Percentiles rank a stretch among this genome's conserved stretches.
These are phyloP conservation scores for Caenorhabditis remanei DNA, from an alignment of 1,140 invertebrate genomes.

Conservation along the genomic window DNA sequence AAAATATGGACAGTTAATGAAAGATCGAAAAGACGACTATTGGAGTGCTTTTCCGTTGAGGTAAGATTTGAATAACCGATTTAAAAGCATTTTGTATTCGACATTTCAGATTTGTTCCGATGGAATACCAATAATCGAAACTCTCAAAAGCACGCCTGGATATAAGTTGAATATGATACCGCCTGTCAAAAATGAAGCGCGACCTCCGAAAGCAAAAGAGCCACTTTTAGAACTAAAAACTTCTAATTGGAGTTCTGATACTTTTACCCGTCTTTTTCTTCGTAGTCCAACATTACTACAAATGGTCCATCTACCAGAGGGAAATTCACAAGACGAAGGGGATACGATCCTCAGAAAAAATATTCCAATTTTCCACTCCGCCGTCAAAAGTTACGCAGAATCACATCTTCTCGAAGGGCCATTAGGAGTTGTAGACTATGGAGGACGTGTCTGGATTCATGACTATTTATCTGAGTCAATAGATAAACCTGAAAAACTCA, in stretches of 20 bases:
- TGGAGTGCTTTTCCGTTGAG: constrained; percentile 45
- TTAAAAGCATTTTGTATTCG: background rate
- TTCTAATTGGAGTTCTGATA: background rate
- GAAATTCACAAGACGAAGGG: background rate
- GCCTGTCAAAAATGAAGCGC: background rate
- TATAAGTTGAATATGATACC: constrained; percentile 9
- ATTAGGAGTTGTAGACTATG: constrained; percentile 14
- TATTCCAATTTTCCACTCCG: constrained; percentile 7
- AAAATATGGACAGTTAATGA: constrained; percentile 60
- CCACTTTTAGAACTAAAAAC: background rate
- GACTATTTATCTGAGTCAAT: background rate
- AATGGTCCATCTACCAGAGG: background rate
- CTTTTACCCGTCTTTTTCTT: background rate
- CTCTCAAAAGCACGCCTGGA: background rate
- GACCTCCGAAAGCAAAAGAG: constrained; percentile 13
- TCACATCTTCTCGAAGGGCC: constrained; percentile 7
- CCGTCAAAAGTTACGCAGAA: constrained; percentile 27
- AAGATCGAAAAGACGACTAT: constrained; percentile 24
- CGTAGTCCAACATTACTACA: background rate
- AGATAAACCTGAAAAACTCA: background rate
- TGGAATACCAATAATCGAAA: background rate
- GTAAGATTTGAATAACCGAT: background rate
- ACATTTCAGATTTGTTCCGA: background rate
- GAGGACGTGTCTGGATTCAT: constrained; percentile 27
- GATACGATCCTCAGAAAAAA: background rate